phyloP scores from a whole-genome alignment of 2,113 vertebrate species.

The Rynchops niger region DNA sequence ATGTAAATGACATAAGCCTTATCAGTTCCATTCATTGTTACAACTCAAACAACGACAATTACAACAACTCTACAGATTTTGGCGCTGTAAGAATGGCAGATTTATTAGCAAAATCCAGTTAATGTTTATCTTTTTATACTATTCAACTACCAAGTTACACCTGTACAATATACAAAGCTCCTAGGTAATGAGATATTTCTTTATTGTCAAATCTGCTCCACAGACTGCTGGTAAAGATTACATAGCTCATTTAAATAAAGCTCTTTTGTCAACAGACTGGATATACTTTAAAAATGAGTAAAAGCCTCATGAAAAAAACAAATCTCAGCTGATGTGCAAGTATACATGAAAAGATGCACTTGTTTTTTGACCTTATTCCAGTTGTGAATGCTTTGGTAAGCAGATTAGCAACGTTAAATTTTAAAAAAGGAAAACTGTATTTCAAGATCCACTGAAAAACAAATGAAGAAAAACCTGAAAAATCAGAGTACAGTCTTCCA shows the following conservation, averaged over 20 bases:
- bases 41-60: slow-evolving; percentile 75
- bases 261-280: slow-evolving; percentile 56
- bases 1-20: slow-evolving; percentile 71
- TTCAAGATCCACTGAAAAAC: slow-evolving; percentile 36
- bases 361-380: slow-evolving; percentile 41
- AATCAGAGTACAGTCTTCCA: neutral
- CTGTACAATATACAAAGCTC: slow-evolving; percentile 59
- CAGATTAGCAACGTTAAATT: slow-evolving; percentile 27
- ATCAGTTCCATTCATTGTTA: slow-evolving; percentile 72
- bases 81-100: slow-evolving; percentile 49
- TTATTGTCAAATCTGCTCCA: slow-evolving; percentile 68
- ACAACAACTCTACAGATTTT: slow-evolving; percentile 64
- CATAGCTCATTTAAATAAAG: slow-evolving; percentile 69
- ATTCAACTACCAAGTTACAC: slow-evolving; percentile 45
- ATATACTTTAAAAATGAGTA: slow-evolving; percentile 55
- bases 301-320: slow-evolving; percentile 42
- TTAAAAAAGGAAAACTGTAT: slow-evolving; percentile 4
- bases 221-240: slow-evolving; percentile 70
- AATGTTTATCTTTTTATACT: slow-evolving; percentile 69
- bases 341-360: slow-evolving; percentile 20
- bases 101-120: slow-evolving; percentile 68
- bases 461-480: neutral
- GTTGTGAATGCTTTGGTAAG: slow-evolving; percentile 30
- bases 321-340: slow-evolving; percentile 46
- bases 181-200: slow-evolving; percentile 71